Evolutionary conservation across 1,140 invertebrate species (phyloP).

Genomic region (Sinella curviseta): DNA sequence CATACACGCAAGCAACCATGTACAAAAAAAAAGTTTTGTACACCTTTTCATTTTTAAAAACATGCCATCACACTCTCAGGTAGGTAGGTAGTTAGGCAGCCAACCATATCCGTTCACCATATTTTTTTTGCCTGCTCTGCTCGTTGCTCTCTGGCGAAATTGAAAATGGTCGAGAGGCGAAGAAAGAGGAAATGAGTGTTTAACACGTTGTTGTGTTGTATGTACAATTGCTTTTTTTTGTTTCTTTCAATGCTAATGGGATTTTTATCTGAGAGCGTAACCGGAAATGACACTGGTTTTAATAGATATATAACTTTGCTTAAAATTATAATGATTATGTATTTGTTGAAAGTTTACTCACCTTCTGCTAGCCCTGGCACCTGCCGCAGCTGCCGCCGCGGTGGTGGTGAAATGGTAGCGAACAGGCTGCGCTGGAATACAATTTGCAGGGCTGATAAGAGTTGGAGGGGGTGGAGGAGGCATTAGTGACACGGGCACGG

Average conservation of each 20-base stretch:
- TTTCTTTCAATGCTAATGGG: too few relatives aligned
- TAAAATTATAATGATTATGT: not conserved
- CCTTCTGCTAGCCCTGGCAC: not conserved
- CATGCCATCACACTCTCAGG: not conserved
- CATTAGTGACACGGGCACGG: constrained; percentile 2
- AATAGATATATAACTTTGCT: too few relatives aligned
- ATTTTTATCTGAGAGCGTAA: not conserved
- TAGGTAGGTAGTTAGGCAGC: not conserved
- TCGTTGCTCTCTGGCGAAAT: too few relatives aligned
- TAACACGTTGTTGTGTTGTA: not conserved
- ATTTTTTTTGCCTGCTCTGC: too few relatives aligned
- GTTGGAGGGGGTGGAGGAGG: not conserved
- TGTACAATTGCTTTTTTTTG: too few relatives aligned
- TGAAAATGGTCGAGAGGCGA: not conserved
- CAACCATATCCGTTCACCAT: not conserved
- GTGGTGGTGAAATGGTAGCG: constrained; percentile 9
- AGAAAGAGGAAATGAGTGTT: not conserved
- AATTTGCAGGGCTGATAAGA: not conserved
- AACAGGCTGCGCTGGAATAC: constrained; percentile 4
- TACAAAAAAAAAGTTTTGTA: not conserved
- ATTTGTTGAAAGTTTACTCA: not conserved
- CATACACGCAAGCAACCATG: not conserved
- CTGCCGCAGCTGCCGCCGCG: not conserved
- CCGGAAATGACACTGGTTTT: not conserved
- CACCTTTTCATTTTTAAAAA: not conserved